Base-by-base conservation (phyloP, 2,888 invertebrate species). In the Geotrupes spiniger region DNA sequence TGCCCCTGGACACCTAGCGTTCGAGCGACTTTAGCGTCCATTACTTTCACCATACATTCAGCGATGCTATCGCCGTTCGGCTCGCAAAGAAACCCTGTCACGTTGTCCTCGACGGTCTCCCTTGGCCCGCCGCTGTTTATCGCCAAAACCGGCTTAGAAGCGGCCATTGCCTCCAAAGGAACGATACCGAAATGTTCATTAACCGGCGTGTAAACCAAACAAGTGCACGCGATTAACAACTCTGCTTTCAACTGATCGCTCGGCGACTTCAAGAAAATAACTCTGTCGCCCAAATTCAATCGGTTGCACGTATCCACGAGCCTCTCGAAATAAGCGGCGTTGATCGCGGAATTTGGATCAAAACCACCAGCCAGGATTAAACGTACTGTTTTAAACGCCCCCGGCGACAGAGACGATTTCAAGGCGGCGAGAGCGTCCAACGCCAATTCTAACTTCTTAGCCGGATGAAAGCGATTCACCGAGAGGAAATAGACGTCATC, bases 181-280 rank as follows among this genome's bases (percentile, higher is more conserved):
- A 99, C 99, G 63, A 99, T 99, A 3, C 99, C 99, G 77, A 99
- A 99, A 75, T 99, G 99, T 72, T 99, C 99, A 69, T 91, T 90
- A 2, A 87, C 84, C 1, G 99, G 99, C 4, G 99, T 99, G 68
- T 99, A 99, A 14, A 99, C 68, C 12, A 99, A 74, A 54, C 90
- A 87, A 44, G 83, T 80, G 59, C 90, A 87, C 46, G 83, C 75
- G 50, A 62, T 56, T n/a, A 99, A 76, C 12, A 99, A 74, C 9
- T 85, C 81, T 4, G 89, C 79, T 74, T 99, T 99, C 45, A 87
- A 81, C 29, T 78, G 73, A 68, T 98, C 96, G 39, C 83, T 84
- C 1, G 95, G 92, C 0, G 97, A 97, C 59, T 87, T 85, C 49
- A 96, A 74, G 65, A 97, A 89, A 42, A 86, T 84, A 0, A 96